Evolutionary conservation across 2,113 vertebrate species (phyloP).

Genomic region (Cochlearius cochlearius): DNA sequence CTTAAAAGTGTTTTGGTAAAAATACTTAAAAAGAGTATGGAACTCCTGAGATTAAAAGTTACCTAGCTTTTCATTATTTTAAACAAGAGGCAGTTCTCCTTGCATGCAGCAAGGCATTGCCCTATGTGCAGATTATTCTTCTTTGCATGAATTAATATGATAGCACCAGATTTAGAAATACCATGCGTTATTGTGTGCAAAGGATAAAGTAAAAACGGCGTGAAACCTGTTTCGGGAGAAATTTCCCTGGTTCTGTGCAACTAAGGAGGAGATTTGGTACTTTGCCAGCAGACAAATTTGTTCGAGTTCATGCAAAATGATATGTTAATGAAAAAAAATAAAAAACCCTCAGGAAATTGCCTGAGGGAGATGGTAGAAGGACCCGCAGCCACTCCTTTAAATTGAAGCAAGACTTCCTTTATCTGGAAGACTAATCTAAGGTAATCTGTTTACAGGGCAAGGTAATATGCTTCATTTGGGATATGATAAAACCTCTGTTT

Average conservation of each 20-base stretch:
- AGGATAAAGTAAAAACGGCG: not conserved
- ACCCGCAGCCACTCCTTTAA: not conserved
- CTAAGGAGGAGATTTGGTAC: not conserved
- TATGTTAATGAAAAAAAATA: not conserved
- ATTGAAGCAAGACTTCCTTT: not conserved
- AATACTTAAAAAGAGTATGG: not conserved
- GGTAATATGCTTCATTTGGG: not conserved
- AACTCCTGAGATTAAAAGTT: not conserved
- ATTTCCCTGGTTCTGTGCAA: not conserved
- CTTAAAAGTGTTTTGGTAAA: not conserved
- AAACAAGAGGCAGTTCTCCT: not conserved
- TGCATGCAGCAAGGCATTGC: not conserved
- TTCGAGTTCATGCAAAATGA: not conserved
- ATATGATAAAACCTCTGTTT: rapidly evolving
- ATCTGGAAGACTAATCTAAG: not conserved
- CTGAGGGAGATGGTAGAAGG: not conserved
- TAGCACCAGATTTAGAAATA: not conserved
- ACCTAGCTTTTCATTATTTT: not conserved
- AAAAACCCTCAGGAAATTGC: not conserved
- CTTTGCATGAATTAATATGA: not conserved
- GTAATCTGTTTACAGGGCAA: not conserved
- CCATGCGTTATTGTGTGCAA: not conserved
- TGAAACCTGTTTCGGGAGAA: not conserved
- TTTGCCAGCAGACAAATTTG: not conserved
- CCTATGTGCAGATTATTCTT: not conserved